Percentiles rank a stretch among this genome's conserved stretches.
Conservation (phyloP, 2,113 vertebrate genomes). For the Notothenia rossii region DNA sequence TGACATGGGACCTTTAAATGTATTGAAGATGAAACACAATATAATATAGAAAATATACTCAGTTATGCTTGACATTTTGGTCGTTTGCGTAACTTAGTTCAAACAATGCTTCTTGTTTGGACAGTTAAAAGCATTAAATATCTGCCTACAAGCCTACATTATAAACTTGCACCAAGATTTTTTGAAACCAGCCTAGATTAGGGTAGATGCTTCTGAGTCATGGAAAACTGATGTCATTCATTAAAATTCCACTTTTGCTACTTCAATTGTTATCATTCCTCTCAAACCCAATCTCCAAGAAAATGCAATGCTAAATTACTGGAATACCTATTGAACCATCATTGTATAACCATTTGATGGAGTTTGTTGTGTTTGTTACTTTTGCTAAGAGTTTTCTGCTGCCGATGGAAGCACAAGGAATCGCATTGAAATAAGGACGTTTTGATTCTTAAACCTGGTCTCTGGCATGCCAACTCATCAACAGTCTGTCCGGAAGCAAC, state of each 20-base stretch:
- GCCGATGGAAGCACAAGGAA: slow-evolving; percentile 1
- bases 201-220: not conserved
- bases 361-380: no score
- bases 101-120: no score
- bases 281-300: not conserved
- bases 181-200: not conserved
- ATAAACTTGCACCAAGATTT: not conserved
- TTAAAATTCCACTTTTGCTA: no score
- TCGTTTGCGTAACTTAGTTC: no score
- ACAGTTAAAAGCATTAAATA: not conserved
- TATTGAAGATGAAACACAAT: no score
- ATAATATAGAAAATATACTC: no score
- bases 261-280: not conserved
- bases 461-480: not conserved
- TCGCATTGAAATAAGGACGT: not conserved
- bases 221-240: not conserved
- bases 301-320: not conserved
- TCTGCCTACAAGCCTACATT: not conserved
- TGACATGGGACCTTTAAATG: no score
- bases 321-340: not conserved
- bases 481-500: not conserved
- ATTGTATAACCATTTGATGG: not conserved
- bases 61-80: no score
- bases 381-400: not conserved
- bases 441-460: slow-evolving; percentile 15